phyloP scores from a whole-genome alignment of 1,140 invertebrate genomes.

The Drosophila murphyi region DNA sequence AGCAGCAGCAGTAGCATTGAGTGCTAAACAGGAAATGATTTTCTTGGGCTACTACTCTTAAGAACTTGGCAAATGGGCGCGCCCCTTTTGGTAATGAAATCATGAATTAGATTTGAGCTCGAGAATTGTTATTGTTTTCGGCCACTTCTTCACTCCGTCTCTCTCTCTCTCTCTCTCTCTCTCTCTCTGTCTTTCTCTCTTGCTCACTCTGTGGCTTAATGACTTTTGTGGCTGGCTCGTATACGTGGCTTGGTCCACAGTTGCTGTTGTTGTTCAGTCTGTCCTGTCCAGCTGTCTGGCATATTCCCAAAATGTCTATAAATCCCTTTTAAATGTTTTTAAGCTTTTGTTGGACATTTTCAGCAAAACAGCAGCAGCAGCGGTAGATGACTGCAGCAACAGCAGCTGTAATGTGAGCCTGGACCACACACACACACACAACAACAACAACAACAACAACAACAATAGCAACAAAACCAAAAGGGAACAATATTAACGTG shows the following conservation, averaged over 20 bases:
- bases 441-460: conserved; percentile 54
- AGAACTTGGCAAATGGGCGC: conserved; percentile 19
- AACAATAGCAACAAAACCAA: conserved; percentile 59
- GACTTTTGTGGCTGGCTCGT: conserved; percentile 63
- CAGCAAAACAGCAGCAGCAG: conserved; percentile 50
- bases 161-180: not conserved
- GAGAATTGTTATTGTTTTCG: conserved; percentile 81
- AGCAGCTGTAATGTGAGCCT: conserved; percentile 20
- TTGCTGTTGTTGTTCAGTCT: conserved; percentile 16
- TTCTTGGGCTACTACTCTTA: conserved; percentile 52
- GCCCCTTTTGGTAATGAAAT: conserved; percentile 73
- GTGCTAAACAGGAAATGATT: conserved; percentile 82
- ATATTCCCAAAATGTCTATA: conserved; percentile 83
- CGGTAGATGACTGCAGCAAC: conserved; percentile 9
- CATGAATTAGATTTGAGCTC: conserved; percentile 81
- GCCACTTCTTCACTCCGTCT: conserved; percentile 37
- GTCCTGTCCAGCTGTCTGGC: conserved; percentile 51
- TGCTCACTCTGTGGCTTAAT: conserved; percentile 62
- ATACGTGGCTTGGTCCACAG: conserved; percentile 19
- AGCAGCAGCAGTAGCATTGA: conserved; percentile 47
- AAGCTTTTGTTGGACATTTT: conserved; percentile 83
- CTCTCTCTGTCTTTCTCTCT: not conserved
- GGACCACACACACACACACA: conserved; percentile 27
- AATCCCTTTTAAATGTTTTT: conserved; percentile 83
- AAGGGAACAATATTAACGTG: conserved; percentile 83